A percentile compares a stretch with the other conserved stretches of the same genome.
Conservation (phyloP, 2,888 invertebrate species). For the Diplazon laetatorius region DNA sequence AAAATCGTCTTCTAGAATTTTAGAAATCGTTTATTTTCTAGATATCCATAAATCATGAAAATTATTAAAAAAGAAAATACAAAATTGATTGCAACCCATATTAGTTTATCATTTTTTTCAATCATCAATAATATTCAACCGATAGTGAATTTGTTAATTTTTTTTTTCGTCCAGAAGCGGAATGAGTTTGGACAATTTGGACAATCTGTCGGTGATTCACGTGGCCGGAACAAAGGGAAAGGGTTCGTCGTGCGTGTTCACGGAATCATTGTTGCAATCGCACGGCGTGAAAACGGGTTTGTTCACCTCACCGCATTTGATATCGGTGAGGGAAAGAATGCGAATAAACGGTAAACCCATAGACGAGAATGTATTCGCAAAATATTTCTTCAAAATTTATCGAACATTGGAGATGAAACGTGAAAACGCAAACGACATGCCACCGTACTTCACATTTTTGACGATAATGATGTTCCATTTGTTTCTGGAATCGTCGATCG, state of each 20-base stretch:
- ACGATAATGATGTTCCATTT: slow-evolving; percentile 95
- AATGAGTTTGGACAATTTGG: slow-evolving; percentile 86
- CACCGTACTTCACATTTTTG: slow-evolving; percentile 96
- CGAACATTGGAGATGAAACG: slow-evolving; percentile 84
- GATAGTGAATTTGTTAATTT: too few relatives aligned
- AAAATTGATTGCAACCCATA: too few relatives aligned
- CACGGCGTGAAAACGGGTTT: slow-evolving; percentile 96
- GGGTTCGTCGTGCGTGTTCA: slow-evolving; percentile 96
- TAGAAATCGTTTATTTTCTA: too few relatives aligned
- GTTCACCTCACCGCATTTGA: slow-evolving; percentile 97
- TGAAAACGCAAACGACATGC: slow-evolving; percentile 89
- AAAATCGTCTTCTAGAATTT: too few relatives aligned
- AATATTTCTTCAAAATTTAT: slow-evolving; percentile 93
- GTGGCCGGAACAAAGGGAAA: slow-evolving; percentile 99
- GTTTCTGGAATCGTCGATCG: slow-evolving; percentile 92
- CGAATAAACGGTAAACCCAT: slow-evolving; percentile 93
- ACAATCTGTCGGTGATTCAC: slow-evolving; percentile 93
- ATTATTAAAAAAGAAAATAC: too few relatives aligned
- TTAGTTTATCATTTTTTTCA: too few relatives aligned
- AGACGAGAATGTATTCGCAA: slow-evolving; percentile 88
- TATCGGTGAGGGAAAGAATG: slow-evolving; percentile 95
- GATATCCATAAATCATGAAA: too few relatives aligned
- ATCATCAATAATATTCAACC: too few relatives aligned
- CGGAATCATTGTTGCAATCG: slow-evolving; percentile 93
- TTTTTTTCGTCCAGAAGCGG: slow-evolving; percentile 84